phyloP scores from a whole-genome alignment of 2,113 vertebrate genomes.

The Phyllostomus discolor region DNA sequence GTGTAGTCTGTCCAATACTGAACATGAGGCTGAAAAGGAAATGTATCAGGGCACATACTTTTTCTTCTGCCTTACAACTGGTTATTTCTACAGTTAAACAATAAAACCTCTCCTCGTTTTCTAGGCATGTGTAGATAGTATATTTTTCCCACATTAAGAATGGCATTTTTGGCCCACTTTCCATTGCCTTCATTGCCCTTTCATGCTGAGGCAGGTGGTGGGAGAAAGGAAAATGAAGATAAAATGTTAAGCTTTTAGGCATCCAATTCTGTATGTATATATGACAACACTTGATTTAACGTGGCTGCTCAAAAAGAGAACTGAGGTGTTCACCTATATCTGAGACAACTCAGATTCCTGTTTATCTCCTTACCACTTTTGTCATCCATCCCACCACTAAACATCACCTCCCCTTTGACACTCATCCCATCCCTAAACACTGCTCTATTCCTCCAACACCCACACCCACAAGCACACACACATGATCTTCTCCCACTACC shows the following conservation, averaged over 20 bases:
- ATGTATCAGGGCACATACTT: not conserved
- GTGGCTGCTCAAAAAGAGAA: not conserved
- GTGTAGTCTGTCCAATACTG: not conserved
- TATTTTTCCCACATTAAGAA: constrained; percentile 55
- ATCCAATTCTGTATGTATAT: not conserved
- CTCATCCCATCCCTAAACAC: not conserved
- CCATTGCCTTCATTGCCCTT: constrained; percentile 32
- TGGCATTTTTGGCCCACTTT: constrained; percentile 48
- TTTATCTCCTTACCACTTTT: not conserved
- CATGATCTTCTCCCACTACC: not conserved
- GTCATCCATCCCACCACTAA: not conserved
- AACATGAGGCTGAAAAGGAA: not conserved
- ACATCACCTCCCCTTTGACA: not conserved
- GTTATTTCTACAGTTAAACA: not conserved
- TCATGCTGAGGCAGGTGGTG: constrained; percentile 6
- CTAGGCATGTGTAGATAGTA: constrained; percentile 45
- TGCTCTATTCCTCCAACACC: too few relatives aligned
- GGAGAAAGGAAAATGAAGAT: constrained; percentile 49
- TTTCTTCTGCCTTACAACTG: not conserved
- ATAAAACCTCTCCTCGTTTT: constrained; percentile 34
- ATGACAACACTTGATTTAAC: not conserved
- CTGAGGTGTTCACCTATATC: not conserved
- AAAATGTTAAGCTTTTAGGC: constrained; percentile 20
- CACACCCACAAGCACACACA: not conserved
- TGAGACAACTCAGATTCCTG: not conserved